Evolutionary conservation across 2,797 vertebrate species (phyloP).

Genomic region (Eulemur albifrons): DNA sequence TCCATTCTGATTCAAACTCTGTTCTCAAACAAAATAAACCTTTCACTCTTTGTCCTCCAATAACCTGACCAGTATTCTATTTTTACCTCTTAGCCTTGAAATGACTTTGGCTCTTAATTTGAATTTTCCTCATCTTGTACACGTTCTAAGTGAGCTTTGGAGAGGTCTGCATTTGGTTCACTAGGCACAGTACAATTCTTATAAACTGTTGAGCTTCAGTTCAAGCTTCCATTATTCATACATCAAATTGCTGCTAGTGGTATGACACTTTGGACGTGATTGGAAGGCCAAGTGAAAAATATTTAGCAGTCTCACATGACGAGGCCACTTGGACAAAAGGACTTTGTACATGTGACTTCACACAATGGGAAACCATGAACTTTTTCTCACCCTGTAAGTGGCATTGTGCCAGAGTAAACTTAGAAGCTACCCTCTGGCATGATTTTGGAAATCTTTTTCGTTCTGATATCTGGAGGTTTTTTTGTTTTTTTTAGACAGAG

Average conservation of each 20-base stretch:
- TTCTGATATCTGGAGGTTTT: conserved; percentile 37
- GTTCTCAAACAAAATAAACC: neutral
- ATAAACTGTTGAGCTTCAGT: neutral
- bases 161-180: neutral
- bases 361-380: conserved; percentile 81
- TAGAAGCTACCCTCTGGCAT: conserved; percentile 68
- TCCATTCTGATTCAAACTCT: neutral
- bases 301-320: conserved; percentile 68
- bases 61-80: neutral
- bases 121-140: neutral
- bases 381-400: conserved; percentile 76
- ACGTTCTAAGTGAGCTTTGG: neutral
- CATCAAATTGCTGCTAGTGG: conserved; percentile 39
- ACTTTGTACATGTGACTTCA: conserved; percentile 79
- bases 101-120: neutral
- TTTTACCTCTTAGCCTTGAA: conserved; percentile 25
- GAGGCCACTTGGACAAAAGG: conserved; percentile 81
- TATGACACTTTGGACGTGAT: conserved; percentile 66
- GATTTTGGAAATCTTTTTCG: conserved; percentile 72
- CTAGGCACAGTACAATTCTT: neutral
- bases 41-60: neutral
- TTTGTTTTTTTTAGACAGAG: no score
- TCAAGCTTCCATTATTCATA: conserved; percentile 56
- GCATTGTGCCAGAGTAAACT: conserved; percentile 77
- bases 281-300: conserved; percentile 76